phyloP scores from a whole-genome alignment of 2,113 vertebrate species.

The Colistium nudipinnis region DNA sequence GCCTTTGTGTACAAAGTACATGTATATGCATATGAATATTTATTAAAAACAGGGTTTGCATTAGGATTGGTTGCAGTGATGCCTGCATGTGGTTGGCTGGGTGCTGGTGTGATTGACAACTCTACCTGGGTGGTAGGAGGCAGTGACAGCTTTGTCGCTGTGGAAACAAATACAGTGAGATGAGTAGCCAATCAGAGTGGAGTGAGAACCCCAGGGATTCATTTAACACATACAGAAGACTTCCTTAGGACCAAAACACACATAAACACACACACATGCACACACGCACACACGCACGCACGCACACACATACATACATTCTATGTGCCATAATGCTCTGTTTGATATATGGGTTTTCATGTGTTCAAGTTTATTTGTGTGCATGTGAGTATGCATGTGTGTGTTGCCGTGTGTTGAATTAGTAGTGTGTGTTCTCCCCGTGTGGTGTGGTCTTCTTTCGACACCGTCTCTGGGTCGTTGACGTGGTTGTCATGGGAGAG shows the following conservation, averaged over 20 bases:
- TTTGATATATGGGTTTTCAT: constrained; percentile 33
- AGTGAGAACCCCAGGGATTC: constrained; percentile 61
- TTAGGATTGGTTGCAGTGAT: constrained; percentile 23
- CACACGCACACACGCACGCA: constrained; percentile 62
- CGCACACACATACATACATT: constrained; percentile 29
- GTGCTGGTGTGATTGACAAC: constrained; percentile 70
- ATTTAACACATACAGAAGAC: constrained; percentile 76
- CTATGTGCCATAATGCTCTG: constrained; percentile 21
- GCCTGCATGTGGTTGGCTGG: constrained; percentile 33
- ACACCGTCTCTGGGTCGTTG: constrained; percentile 73
- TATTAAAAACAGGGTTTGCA: background rate
- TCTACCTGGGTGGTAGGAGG: constrained; percentile 77
- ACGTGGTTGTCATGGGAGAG: constrained; percentile 82
- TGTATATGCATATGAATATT: too few species aligned
- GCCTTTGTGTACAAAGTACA: too few species aligned
- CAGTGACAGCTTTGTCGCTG: constrained; percentile 73
- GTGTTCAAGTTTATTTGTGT: constrained; percentile 58
- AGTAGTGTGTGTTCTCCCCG: constrained; percentile 62
- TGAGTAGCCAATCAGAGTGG: constrained; percentile 48
- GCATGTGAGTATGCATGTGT: constrained; percentile 15
- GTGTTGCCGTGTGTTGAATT: constrained; percentile 20
- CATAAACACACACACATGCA: constrained; percentile 56
- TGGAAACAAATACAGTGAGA: constrained; percentile 72
- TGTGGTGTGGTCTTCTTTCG: constrained; percentile 71
- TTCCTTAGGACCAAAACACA: constrained; percentile 73